Conservation (phyloP, 2,113 vertebrate genomes). For the Narcine bancroftii region DNA sequence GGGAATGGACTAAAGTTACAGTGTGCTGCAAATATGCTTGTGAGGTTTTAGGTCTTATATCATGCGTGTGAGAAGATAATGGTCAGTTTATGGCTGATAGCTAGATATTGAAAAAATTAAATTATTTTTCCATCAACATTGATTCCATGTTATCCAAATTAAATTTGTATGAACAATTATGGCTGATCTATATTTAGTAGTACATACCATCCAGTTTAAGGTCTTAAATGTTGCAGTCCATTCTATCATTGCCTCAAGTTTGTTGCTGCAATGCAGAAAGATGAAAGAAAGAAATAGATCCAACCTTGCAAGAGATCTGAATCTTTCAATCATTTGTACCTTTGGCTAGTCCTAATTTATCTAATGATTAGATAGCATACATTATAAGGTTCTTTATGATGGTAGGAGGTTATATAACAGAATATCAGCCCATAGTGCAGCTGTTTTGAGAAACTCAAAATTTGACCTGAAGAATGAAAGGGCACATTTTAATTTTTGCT, state of each 20-base stretch:
- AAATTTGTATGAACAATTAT: neutral
- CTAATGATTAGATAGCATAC: neutral
- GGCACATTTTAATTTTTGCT: neutral
- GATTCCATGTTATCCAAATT: neutral
- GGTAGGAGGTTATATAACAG: neutral
- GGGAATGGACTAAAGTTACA: neutral
- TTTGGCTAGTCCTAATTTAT: neutral
- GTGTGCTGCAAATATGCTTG: neutral
- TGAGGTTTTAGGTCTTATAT: neutral
- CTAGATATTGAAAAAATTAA: neutral
- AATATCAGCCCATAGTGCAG: neutral
- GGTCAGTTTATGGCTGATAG: neutral
- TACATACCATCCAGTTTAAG: neutral
- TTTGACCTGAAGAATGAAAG: neutral
- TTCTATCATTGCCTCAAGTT: neutral
- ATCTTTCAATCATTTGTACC: neutral
- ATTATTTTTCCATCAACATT: neutral
- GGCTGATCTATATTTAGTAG: neutral
- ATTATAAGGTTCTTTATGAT: neutral
- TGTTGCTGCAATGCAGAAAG: neutral
- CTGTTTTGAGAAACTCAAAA: neutral
- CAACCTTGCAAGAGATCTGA: neutral
- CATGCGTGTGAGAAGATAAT: neutral
- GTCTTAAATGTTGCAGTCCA: neutral
- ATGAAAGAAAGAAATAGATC: neutral